These are phyloP conservation scores for Zophobas atratus DNA, from an alignment of 1,140 invertebrate genomes.

Conservation along the genomic window DNA sequence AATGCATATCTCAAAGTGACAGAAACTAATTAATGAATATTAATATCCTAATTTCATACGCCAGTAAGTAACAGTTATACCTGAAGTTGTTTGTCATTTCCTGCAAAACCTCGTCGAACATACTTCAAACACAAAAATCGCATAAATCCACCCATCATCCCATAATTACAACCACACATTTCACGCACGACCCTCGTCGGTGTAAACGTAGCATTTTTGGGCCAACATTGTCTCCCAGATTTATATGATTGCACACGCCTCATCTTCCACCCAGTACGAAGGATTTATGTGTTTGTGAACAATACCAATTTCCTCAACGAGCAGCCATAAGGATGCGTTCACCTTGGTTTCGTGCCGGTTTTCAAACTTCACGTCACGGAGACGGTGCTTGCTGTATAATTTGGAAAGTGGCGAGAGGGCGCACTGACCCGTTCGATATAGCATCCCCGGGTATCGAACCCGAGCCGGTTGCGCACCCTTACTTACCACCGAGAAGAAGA, in stretches of 20 bases:
- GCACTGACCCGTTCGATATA: constrained; percentile 46
- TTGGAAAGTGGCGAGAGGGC: constrained; percentile 38
- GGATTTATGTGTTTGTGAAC: constrained; percentile 39
- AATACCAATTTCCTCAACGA: constrained; percentile 32
- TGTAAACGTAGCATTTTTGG: background rate
- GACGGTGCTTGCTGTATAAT: constrained; percentile 29
- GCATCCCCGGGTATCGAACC: constrained; percentile 50
- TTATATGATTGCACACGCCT: constrained; percentile 35
- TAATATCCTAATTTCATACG: too few relatives aligned
- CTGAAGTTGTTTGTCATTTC: too few relatives aligned
- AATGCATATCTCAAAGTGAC: too few relatives aligned
- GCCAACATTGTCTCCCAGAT: constrained; percentile 1
- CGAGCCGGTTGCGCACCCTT: constrained; percentile 45
- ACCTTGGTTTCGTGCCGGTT: constrained; percentile 38
- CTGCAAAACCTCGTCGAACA: too few relatives aligned
- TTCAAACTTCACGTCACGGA: constrained; percentile 39
- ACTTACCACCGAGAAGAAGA: background rate
- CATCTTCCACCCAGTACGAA: constrained; percentile 38
- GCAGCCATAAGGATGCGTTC: constrained; percentile 33
- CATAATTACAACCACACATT: background rate
- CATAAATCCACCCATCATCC: too few relatives aligned
- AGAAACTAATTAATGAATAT: too few relatives aligned
- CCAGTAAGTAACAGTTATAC: too few relatives aligned
- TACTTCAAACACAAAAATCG: too few relatives aligned
- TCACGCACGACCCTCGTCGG: background rate